Conservation (phyloP, 2,113 vertebrate genomes). For the Labeo rohita region DNA sequence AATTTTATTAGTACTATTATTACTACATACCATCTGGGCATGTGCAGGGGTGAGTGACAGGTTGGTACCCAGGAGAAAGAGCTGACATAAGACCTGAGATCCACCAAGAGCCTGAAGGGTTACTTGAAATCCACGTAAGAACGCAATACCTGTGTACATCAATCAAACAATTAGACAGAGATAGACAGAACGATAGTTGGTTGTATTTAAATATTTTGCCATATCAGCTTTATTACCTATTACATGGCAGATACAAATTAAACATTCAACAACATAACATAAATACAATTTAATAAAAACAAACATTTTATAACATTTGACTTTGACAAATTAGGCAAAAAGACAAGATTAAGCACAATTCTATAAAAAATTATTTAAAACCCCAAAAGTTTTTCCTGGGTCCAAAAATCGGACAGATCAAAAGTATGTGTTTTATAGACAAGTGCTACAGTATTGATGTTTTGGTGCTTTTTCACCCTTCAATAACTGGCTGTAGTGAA, state of each 20-base stretch:
- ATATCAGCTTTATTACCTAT: neutral
- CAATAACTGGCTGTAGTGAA: too few species aligned
- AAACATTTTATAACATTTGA: too few species aligned
- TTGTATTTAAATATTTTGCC: neutral
- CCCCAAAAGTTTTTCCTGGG: too few species aligned
- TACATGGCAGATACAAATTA: neutral
- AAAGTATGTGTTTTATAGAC: too few species aligned
- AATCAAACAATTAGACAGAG: neutral
- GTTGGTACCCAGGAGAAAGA: slow-evolving; percentile 75
- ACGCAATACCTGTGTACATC: slow-evolving; percentile 70
- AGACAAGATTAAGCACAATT: too few species aligned
- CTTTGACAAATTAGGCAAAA: too few species aligned
- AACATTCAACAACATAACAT: neutral
- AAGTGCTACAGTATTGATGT: too few species aligned
- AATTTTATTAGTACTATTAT: neutral
- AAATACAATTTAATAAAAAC: neutral
- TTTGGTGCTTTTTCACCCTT: too few species aligned
- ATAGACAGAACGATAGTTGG: neutral
- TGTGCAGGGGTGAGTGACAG: slow-evolving; percentile 65
- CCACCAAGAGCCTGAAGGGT: slow-evolving; percentile 73
- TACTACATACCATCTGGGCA: slow-evolving; percentile 50
- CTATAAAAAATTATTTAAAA: too few species aligned
- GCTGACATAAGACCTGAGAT: slow-evolving; percentile 67
- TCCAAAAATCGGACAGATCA: too few species aligned
- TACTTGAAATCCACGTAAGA: slow-evolving; percentile 79